phyloP scores from a whole-genome alignment of 2,888 invertebrate species.

The Xanthorhoe designata region DNA sequence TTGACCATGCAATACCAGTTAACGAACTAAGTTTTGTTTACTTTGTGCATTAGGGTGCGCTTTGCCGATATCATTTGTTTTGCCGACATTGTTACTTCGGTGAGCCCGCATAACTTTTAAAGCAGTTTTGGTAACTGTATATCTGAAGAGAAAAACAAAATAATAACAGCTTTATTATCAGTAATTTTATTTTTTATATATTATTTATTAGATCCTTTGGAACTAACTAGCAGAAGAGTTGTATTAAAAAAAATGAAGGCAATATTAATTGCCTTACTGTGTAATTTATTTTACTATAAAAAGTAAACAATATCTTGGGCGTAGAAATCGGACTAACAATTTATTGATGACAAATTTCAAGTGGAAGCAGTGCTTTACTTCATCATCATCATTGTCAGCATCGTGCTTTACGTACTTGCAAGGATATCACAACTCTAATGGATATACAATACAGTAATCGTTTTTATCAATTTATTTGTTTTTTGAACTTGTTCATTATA shows the following conservation, averaged over 20 bases:
- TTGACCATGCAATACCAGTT: slow-evolving; percentile 51
- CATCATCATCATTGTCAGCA: too few species aligned
- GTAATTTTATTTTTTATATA: too few species aligned
- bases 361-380: too few species aligned
- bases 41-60: slow-evolving; percentile 37
- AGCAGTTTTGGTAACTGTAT: background rate
- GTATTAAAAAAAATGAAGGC: background rate
- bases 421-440: too few species aligned
- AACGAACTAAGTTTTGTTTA: slow-evolving; percentile 46
- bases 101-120: background rate
- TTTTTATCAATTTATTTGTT: slow-evolving; percentile 13
- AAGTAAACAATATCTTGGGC: background rate
- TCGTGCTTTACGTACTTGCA: too few species aligned
- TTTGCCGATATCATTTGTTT: slow-evolving; percentile 4
- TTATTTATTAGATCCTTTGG: background rate
- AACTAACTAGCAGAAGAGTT: background rate
- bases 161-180: background rate
- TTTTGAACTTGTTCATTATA: slow-evolving; percentile 15
- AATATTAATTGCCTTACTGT: background rate
- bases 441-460: background rate
- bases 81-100: background rate
- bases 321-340: too few species aligned
- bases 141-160: too few species aligned
- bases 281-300: background rate
- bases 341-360: too few species aligned